Conservation (phyloP, 2,888 invertebrate species). For the Dioctria rufipes region DNA sequence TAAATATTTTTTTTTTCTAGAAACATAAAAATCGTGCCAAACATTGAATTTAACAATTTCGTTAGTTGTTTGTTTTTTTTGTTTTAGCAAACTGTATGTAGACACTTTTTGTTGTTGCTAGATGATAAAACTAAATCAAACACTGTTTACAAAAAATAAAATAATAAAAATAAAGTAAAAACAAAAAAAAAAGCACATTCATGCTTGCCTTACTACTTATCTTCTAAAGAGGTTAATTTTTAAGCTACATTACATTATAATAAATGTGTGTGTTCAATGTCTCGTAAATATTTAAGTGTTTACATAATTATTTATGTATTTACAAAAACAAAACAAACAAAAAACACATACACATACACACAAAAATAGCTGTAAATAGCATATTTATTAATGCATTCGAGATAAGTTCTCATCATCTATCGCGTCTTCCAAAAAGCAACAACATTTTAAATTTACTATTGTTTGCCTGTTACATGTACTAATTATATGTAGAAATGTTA, state of each 20-base stretch:
- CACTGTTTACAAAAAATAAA: conserved; percentile 26
- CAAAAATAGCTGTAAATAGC: conserved; percentile 20
- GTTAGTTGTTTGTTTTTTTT: not conserved
- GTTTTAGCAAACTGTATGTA: not conserved
- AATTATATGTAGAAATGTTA: not conserved
- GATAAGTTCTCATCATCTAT: conserved; percentile 33
- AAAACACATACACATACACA: not conserved
- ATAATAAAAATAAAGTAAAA: conserved; percentile 10
- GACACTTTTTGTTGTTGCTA: conserved; percentile 16
- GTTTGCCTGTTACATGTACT: too few relatives aligned
- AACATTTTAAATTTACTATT: not conserved
- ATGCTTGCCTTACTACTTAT: conserved; percentile 47
- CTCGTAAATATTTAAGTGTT: not conserved
- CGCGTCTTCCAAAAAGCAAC: conserved; percentile 41
- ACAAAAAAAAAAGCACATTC: conserved; percentile 20
- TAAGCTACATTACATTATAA: conserved; percentile 3
- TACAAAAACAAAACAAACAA: too few relatives aligned
- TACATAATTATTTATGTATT: not conserved
- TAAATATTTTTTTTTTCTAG: too few relatives aligned
- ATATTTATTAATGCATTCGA: not conserved
- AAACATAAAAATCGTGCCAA: conserved; percentile 32
- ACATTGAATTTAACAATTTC: not conserved
- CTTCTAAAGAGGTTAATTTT: conserved; percentile 50
- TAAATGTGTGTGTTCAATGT: not conserved
- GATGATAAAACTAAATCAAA: not conserved